These are phyloP conservation scores for Caenorhabditis tropicalis DNA, from an alignment of 1,140 invertebrate genomes.

Conservation along the genomic window DNA sequence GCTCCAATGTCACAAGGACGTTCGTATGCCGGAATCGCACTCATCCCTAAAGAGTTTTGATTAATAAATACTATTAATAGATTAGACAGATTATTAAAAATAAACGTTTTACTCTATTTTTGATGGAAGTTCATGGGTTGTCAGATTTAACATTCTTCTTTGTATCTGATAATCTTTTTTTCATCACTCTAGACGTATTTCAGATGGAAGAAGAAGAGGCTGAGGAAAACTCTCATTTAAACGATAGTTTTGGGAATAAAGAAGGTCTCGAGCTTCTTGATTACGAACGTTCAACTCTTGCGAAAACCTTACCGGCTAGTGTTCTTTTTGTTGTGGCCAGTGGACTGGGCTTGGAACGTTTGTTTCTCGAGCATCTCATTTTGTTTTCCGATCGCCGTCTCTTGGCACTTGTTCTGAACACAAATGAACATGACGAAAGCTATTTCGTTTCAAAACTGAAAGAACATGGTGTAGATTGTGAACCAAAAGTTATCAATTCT, in stretches of 20 bases:
- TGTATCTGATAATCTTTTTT: not conserved
- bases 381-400: conserved; percentile 63
- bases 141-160: not conserved
- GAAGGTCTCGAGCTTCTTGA: not conserved
- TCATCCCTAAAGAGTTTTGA: conserved; percentile 16
- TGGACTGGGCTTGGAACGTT: conserved; percentile 65
- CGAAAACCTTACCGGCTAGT: conserved; percentile 1
- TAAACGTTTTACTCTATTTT: too few relatives aligned
- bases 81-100: too few relatives aligned
- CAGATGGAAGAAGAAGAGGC: conserved; percentile 5
- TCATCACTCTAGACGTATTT: too few relatives aligned
- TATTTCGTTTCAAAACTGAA: conserved; percentile 64
- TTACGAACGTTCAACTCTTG: conserved; percentile 22
- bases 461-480: conserved; percentile 49
- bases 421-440: conserved; percentile 64
- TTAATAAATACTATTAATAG: too few relatives aligned
- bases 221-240: not conserved
- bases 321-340: conserved; percentile 53
- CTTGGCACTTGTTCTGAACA: conserved; percentile 66
- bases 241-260: conserved; percentile 10
- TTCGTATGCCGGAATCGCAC: not conserved
- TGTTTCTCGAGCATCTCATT: conserved; percentile 67
- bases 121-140: too few relatives aligned
- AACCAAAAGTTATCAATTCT: conserved; percentile 56
- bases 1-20: conserved; percentile 31